phyloP scores from a whole-genome alignment of 2,797 vertebrate species.

The Alca torda region DNA sequence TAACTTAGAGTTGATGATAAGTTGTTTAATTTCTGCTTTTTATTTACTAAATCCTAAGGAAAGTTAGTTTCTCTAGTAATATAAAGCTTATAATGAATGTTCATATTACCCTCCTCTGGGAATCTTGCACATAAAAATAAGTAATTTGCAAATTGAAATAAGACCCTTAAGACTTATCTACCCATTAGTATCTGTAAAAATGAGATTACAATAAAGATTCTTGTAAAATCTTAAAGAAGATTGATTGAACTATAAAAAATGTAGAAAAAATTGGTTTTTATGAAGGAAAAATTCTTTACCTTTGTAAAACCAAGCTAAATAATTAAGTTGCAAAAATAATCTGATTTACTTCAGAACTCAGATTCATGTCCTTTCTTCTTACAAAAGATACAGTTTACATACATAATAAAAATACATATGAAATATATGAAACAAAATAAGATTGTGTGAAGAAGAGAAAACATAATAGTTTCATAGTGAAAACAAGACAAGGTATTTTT shows the following conservation, averaged over 20 bases:
- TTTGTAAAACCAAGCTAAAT: neutral
- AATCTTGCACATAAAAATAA: neutral
- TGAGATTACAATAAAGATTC: accelerated
- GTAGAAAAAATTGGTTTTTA: neutral
- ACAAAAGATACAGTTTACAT: neutral
- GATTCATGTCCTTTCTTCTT: neutral
- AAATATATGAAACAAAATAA: neutral
- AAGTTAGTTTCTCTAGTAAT: neutral
- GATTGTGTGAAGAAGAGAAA: neutral
- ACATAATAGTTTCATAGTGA: neutral
- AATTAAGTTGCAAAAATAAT: neutral
- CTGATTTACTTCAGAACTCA: neutral
- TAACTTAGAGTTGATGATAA: neutral
- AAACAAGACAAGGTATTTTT: neutral
- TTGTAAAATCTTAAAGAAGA: neutral
- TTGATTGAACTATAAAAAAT: neutral
- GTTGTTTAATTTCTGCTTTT: neutral
- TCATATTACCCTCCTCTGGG: neutral
- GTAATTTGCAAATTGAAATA: neutral
- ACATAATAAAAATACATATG: neutral
- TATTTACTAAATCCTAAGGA: neutral
- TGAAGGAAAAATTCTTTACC: neutral
- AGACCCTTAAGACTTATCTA: neutral
- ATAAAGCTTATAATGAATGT: neutral
- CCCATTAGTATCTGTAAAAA: neutral